Percentiles rank a stretch among this genome's conserved stretches.
phyloP scores from a whole-genome alignment of 2,113 vertebrate species.

The Clinocottus analis region DNA sequence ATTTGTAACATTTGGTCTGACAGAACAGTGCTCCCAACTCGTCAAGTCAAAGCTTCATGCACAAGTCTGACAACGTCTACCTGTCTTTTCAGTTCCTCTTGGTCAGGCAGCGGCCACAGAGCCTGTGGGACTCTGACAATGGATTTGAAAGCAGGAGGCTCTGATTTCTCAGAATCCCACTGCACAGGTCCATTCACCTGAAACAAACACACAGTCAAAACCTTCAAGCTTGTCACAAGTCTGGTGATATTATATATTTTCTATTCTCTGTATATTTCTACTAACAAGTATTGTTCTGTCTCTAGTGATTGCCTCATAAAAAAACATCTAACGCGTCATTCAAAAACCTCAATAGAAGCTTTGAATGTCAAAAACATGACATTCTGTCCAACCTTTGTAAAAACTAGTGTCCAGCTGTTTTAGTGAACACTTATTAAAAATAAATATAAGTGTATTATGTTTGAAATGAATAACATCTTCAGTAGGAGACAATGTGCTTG shows the following conservation, averaged over 20 bases:
- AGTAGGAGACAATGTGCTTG: neutral
- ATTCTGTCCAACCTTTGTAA: neutral
- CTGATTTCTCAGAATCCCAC: slow-evolving; percentile 7
- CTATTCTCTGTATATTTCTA: neutral
- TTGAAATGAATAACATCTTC: neutral
- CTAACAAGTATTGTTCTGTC: neutral
- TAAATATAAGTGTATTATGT: too few species aligned
- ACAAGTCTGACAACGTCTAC: slow-evolving; percentile 21
- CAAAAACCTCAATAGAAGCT: neutral
- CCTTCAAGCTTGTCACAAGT: neutral
- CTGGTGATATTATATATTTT: neutral
- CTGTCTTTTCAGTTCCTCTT: slow-evolving; percentile 87
- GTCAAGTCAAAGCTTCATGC: neutral
- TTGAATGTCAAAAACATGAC: neutral
- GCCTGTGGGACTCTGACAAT: slow-evolving; percentile 38
- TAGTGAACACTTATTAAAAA: neutral
- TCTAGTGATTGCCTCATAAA: too few species aligned
- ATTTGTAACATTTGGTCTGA: neutral
- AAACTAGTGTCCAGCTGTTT: neutral
- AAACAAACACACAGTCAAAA: slow-evolving; percentile 30
- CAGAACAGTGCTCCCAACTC: neutral
- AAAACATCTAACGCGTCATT: too few species aligned
- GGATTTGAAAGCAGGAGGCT: neutral
- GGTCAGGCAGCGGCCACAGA: slow-evolving; percentile 83
- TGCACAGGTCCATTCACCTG: slow-evolving; percentile 71